Percentiles rank a stretch among this genome's conserved stretches.
These are phyloP conservation scores for Cyclopterus lumpus DNA, from an alignment of 2,797 vertebrate species.

Conservation along the genomic window DNA sequence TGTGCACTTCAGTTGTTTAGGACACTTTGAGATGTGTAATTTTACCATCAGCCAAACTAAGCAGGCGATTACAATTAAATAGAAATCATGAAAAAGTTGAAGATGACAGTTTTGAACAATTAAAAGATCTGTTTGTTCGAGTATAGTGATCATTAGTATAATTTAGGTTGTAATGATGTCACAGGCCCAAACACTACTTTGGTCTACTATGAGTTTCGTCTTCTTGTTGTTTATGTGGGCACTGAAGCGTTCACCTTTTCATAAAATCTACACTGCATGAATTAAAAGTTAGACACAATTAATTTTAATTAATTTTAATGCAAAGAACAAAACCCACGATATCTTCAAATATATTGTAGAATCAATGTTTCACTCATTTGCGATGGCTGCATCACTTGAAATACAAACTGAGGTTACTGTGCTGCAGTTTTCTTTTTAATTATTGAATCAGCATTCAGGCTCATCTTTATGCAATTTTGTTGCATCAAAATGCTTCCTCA, in stretches of 20 bases:
- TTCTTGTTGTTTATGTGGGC: not conserved
- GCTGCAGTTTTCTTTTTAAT: not conserved
- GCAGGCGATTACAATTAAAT: conserved; percentile 1
- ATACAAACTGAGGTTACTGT: not conserved
- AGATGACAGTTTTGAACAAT: not conserved
- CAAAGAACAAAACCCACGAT: not conserved
- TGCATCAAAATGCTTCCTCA: not conserved
- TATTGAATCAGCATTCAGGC: not conserved
- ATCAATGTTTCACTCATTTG: not conserved
- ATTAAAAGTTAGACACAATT: not conserved
- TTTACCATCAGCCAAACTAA: conserved; percentile 6
- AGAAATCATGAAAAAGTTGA: conserved; percentile 16
- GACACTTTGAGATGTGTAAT: conserved; percentile 7
- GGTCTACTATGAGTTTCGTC: not conserved
- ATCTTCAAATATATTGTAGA: not conserved
- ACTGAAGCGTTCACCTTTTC: not conserved
- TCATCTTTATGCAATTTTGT: not conserved
- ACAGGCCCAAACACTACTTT: not conserved
- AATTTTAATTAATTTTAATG: not conserved
- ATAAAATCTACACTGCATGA: not conserved
- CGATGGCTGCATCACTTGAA: not conserved
- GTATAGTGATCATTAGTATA: not conserved
- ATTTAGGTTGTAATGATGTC: not conserved
- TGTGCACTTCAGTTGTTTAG: not conserved
- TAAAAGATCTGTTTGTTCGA: not conserved